A percentile compares a stretch with the other conserved stretches of the same genome.
Evolutionary conservation across 2,797 vertebrate genomes (phyloP).

Genomic region (Aplochiton taeniatus): DNA sequence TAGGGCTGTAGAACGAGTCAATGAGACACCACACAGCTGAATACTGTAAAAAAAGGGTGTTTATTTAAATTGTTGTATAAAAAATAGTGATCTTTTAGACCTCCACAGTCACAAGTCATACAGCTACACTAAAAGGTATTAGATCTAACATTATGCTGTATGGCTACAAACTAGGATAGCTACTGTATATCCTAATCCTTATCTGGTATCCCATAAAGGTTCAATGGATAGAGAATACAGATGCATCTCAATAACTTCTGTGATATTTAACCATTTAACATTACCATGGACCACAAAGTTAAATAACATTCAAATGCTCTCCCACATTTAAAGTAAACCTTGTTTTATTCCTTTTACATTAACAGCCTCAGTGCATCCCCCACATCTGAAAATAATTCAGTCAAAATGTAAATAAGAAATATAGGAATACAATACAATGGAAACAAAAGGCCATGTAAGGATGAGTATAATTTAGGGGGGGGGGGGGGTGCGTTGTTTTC

Average conservation of each 20-base stretch:
- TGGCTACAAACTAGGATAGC: conserved; percentile 73
- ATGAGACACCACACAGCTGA: conserved; percentile 40
- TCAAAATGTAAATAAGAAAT: conserved; percentile 73
- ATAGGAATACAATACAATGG: conserved; percentile 88
- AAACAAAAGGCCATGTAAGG: conserved; percentile 71
- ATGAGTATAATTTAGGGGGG: conserved; percentile 64
- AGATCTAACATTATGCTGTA: conserved; percentile 76
- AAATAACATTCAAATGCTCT: conserved; percentile 81
- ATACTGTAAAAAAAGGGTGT: conserved; percentile 86
- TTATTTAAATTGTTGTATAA: conserved; percentile 99
- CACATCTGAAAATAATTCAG: conserved; percentile 71
- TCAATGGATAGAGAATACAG: conserved; percentile 72
- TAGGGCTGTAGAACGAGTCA: conserved; percentile 22
- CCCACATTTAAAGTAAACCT: conserved; percentile 77
- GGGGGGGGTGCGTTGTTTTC: conserved; percentile 61
- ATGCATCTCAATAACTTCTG: conserved; percentile 36
- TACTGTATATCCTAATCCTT: conserved; percentile 58
- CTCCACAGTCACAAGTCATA: conserved; percentile 81
- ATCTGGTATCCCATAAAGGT: conserved; percentile 75
- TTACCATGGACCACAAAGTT: conserved; percentile 58
- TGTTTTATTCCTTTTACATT: conserved; percentile 79
- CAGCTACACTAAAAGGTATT: conserved; percentile 77
- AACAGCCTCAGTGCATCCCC: conserved; percentile 82
- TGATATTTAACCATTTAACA: conserved; percentile 53
- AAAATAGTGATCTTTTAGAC: conserved; percentile 90